Percentiles rank a stretch among this genome's conserved stretches.
phyloP scores from a whole-genome alignment of 1,140 invertebrate genomes.

The Pteromalus puparum region DNA sequence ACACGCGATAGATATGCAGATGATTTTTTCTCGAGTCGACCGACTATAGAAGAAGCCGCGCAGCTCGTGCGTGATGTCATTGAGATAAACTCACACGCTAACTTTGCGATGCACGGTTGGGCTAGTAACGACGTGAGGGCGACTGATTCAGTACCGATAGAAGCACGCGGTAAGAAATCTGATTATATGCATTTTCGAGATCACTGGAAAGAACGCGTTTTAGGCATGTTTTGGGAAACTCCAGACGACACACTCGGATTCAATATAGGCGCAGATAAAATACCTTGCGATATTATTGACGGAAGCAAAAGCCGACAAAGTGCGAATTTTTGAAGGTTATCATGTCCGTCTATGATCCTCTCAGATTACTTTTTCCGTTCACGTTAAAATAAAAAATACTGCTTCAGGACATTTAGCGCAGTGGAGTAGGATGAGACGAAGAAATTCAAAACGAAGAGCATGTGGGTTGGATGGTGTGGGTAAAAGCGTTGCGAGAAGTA shows the following conservation, averaged over 20 bases:
- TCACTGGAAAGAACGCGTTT: neutral
- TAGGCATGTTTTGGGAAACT: constrained; percentile 1
- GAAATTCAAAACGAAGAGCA: too few species aligned
- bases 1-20: too few species aligned
- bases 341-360: too few species aligned
- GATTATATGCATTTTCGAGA: neutral
- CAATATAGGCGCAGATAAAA: neutral
- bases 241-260: neutral
- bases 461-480: too few species aligned
- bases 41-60: too few species aligned
- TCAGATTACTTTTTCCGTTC: too few species aligned
- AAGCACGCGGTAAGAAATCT: neutral
- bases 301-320: neutral
- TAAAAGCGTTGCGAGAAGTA: too few species aligned
- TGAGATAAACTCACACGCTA: neutral
- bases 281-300: neutral
- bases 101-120: constrained; percentile 7
- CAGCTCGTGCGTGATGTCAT: neutral
- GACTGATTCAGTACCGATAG: neutral
- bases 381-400: too few species aligned
- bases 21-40: too few species aligned
- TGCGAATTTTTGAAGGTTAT: too few species aligned
- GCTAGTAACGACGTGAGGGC: neutral
- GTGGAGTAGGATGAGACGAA: too few species aligned
- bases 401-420: too few species aligned